phyloP scores from a whole-genome alignment of 2,888 invertebrate species.

The Dolomedes plantarius region DNA sequence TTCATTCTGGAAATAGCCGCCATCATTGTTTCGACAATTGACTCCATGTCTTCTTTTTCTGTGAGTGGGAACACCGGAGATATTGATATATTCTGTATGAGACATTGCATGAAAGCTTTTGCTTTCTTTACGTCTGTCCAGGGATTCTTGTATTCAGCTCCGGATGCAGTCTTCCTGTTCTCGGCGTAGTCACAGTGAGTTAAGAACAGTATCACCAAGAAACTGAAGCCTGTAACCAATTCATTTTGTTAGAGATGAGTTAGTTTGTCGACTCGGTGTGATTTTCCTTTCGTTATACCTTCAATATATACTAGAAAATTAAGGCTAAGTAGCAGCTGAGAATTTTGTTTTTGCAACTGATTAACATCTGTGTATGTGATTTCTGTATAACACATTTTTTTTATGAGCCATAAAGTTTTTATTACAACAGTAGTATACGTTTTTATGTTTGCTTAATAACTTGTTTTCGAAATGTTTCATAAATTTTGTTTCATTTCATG shows the following conservation, averaged over 20 bases:
- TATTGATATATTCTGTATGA: slow-evolving; percentile 27
- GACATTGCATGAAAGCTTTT: slow-evolving; percentile 42
- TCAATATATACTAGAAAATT: too few species aligned
- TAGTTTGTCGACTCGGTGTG: slow-evolving; percentile 14
- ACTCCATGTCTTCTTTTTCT: slow-evolving; percentile 52
- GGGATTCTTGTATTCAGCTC: slow-evolving; percentile 17
- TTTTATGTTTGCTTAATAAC: too few species aligned
- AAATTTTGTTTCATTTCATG: too few species aligned
- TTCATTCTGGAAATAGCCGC: slow-evolving; percentile 12
- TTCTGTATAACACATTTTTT: too few species aligned
- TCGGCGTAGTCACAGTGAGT: slow-evolving; percentile 14
- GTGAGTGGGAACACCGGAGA: slow-evolving; percentile 36
- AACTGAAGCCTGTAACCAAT: slow-evolving; percentile 49
- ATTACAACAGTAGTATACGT: too few species aligned
- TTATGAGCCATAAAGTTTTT: too few species aligned
- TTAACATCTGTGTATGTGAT: too few species aligned
- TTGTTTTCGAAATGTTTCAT: too few species aligned
- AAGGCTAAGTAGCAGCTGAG: too few species aligned
- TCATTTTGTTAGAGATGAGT: slow-evolving; percentile 30
- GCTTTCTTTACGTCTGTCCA: slow-evolving; percentile 41
- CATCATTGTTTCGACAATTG: slow-evolving; percentile 40
- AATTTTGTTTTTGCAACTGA: too few species aligned
- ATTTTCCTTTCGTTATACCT: too few species aligned
- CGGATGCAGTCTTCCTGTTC: neutral
- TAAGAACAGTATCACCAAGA: slow-evolving; percentile 25